Evolutionary conservation across 2,888 invertebrate species (phyloP), one percentile per base, ranked within the genome.

Genomic region (Caenorhabditis doughertyi): DNA sequence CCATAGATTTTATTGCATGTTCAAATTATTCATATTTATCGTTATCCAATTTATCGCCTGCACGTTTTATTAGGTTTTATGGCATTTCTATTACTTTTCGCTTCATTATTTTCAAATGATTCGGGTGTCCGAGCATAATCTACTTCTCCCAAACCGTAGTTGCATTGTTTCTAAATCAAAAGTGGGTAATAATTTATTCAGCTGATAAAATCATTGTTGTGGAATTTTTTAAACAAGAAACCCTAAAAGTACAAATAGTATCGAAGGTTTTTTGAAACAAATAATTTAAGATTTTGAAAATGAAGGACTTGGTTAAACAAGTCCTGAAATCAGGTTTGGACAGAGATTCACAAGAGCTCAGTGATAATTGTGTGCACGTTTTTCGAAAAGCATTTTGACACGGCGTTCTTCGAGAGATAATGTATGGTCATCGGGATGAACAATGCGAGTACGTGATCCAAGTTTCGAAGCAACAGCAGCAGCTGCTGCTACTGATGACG

Each of bases 361-460:
- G 35, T 77, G 77, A 39, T 68, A 77, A 4, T 68, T 23, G 23
- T 76, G 58, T 21, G 68, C 27, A 49, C 80, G 65, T 21, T 80
- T 60, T 44, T 80, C 73, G 42, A 80, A 73, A 18, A 81, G 39
- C 73, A 81, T 62, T 65, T 65, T 68, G 21, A 73, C 80, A 47
- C 85, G 85, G 23, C 85, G 83, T 62, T 90, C 90, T 42, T 90
- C 89, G 92, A 95, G 90, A 35, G 97, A 97, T 70, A 96, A 94
- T 92, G 97, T 96, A 92, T 87, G 84, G 51, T 97, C 97, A 0
- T 96, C 95, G 0, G 97, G 97, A 93, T 97, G 97, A 88, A 97
- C 94, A 74, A 97, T 97, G 93, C 95, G 95, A 7, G 90, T 92
- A 60, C 87, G 89, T 35, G 90, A 85, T 21, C 85, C 87, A 29